phyloP scores from a whole-genome alignment of 2,888 invertebrate species.

The Gastracanthus pulcherrimus region DNA sequence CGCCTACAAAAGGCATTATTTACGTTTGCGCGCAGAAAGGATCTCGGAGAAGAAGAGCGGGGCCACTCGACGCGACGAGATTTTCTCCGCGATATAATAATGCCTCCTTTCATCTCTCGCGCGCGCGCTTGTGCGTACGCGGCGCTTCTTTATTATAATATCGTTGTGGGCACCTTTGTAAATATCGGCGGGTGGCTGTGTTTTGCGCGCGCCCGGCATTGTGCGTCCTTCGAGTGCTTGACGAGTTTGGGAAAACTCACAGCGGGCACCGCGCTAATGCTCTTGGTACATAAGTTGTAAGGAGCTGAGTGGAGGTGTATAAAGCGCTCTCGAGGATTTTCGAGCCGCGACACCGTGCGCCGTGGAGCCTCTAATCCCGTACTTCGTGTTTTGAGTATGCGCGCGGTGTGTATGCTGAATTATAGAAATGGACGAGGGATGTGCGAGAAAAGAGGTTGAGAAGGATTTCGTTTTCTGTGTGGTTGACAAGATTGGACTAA shows the following conservation, averaged over 20 bases:
- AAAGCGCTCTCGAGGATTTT: neutral
- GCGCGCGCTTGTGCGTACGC: neutral
- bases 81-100: constrained; percentile 25
- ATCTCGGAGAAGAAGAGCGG: no score
- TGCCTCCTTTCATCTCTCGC: constrained; percentile 45
- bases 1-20: constrained; percentile 30
- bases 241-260: constrained; percentile 74
- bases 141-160: neutral
- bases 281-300: neutral
- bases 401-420: neutral
- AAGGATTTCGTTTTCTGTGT: no score
- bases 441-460: no score
- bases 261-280: constrained; percentile 64
- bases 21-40: neutral
- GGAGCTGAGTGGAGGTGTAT: no score
- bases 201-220: constrained; percentile 60
- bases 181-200: no score
- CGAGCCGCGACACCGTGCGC: neutral
- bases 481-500: no score
- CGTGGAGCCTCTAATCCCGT: neutral
- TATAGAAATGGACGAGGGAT: no score
- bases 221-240: constrained; percentile 60
- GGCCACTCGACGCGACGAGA: constrained; percentile 52
- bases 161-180: constrained; percentile 60
- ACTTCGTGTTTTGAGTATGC: neutral